phyloP scores from a whole-genome alignment of 2,797 vertebrate genomes.

The Sebastes miniatus region DNA sequence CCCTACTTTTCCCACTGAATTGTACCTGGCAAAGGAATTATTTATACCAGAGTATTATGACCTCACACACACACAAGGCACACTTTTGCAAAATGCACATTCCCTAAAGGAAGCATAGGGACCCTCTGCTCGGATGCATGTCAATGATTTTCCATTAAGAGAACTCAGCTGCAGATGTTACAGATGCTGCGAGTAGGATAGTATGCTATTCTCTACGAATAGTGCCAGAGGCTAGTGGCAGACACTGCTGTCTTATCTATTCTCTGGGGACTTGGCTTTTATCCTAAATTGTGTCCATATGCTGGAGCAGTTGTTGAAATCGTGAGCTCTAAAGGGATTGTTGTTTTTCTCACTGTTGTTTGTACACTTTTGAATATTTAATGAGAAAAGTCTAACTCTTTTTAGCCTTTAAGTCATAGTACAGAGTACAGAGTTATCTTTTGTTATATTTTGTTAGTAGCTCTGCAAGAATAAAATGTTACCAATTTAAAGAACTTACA shows the following conservation, averaged over 20 bases:
- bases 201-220: not conserved
- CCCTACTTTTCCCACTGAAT: not conserved
- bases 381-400: not conserved
- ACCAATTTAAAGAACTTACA: not conserved
- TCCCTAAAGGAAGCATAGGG: not conserved
- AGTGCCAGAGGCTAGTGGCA: constrained; percentile 17
- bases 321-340: not conserved
- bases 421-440: not conserved
- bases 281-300: constrained; percentile 50
- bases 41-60: not conserved
- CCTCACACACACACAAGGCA: not conserved
- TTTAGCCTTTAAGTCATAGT: not conserved
- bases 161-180: constrained; percentile 32
- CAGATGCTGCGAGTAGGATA: constrained; percentile 3
- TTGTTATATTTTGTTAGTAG: not conserved
- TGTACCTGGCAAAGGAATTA: not conserved
- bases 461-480: not conserved
- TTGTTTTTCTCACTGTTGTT: constrained; percentile 8
- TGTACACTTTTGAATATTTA: not conserved
- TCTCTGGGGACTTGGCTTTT: constrained; percentile 21
- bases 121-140: constrained; percentile 9
- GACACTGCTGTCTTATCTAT: constrained; percentile 16
- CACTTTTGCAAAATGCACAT: not conserved
- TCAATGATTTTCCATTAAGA: constrained; percentile 30
- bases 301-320: constrained; percentile 7